Evolutionary conservation across 2,888 invertebrate genomes (phyloP).

Genomic region (Amiota minor): DNA sequence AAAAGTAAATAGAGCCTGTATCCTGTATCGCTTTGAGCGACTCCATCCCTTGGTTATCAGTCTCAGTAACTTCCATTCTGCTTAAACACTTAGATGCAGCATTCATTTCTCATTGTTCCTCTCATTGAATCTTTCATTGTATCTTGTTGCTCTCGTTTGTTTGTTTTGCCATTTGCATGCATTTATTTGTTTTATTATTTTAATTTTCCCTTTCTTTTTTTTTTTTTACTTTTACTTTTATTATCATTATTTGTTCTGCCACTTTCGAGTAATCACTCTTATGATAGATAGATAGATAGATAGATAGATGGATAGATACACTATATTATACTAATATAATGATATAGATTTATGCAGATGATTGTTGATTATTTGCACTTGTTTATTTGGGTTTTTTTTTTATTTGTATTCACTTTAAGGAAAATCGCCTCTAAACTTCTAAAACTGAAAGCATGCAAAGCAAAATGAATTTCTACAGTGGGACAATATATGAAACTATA

Average conservation of each 20-base stretch:
- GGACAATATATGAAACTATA: background rate
- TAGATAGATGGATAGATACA: no score
- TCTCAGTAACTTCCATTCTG: background rate
- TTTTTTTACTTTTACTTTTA: background rate
- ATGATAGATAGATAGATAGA: no score
- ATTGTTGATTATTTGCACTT: background rate
- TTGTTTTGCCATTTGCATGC: conserved; percentile 19
- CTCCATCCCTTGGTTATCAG: background rate
- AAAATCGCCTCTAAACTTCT: conserved; percentile 17
- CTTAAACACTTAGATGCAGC: no score
- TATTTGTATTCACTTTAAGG: background rate
- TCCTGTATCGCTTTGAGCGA: conserved; percentile 46
- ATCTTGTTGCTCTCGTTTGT: background rate
- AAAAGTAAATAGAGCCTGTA: conserved; percentile 67
- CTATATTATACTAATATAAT: no score
- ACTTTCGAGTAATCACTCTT: background rate
- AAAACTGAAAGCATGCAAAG: background rate
- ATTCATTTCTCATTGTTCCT: no score
- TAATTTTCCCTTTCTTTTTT: background rate
- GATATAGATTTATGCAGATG: no score
- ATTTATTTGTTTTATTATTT: conserved; percentile 10
- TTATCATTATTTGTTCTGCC: conserved; percentile 1
- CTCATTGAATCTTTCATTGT: background rate
- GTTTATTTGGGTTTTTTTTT: background rate
- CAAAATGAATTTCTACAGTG: conserved; percentile 15